A percentile compares a stretch with the other conserved stretches of the same genome.
Evolutionary conservation across 2,888 invertebrate genomes (phyloP).

Genomic region (Cyclophora albipunctata): DNA sequence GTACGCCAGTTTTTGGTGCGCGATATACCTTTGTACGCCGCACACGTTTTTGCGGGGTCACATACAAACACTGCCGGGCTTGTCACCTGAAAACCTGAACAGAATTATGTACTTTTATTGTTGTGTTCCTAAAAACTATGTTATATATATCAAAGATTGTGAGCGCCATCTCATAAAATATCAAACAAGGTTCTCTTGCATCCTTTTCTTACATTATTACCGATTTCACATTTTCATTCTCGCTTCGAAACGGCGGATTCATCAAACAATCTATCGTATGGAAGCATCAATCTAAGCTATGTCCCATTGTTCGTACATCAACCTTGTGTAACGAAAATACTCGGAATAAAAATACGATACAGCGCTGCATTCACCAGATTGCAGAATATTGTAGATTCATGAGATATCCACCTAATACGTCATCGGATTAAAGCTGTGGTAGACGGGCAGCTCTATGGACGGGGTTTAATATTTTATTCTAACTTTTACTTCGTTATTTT

Average conservation of each 20-base stretch:
- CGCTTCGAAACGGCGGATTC: constrained; percentile 14
- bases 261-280: constrained; percentile 16
- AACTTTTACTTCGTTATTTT: no score
- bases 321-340: constrained; percentile 36
- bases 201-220: not conserved
- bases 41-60: constrained; percentile 33
- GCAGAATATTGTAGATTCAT: constrained; percentile 34
- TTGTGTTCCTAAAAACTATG: not conserved
- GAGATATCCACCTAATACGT: constrained; percentile 36
- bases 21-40: constrained; percentile 37
- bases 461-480: no score
- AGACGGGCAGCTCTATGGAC: constrained; percentile 1
- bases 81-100: constrained; percentile 31
- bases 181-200: not conserved
- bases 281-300: constrained; percentile 22
- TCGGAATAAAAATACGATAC: constrained; percentile 18
- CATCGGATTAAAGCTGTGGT: constrained; percentile 16
- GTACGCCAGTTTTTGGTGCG: constrained; percentile 27
- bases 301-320: constrained; percentile 32
- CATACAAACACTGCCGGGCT: constrained; percentile 27
- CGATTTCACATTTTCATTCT: constrained; percentile 10
- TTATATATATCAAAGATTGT: no score
- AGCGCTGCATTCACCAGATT: constrained; percentile 40
- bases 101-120: constrained; percentile 19
- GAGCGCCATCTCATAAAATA: no score